A percentile compares a stretch with the other conserved stretches of the same genome.
These are phyloP conservation scores for Chaetodon trifascialis DNA, from an alignment of 2,113 vertebrate genomes.

Conservation along the genomic window DNA sequence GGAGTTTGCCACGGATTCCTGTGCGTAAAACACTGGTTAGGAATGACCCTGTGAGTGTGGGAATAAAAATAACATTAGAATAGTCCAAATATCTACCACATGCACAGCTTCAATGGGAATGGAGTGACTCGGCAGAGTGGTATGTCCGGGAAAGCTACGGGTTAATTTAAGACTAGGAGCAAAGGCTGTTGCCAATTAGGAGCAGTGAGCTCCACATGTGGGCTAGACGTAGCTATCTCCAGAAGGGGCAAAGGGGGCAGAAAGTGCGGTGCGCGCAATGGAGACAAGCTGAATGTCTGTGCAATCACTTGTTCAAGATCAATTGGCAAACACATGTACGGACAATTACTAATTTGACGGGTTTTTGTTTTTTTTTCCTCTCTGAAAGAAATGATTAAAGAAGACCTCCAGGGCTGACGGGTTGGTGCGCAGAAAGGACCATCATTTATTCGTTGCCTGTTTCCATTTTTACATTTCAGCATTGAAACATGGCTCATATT, in stretches of 20 bases:
- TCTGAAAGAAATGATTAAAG: conserved; percentile 29
- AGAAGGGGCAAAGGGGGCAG: conserved; percentile 70
- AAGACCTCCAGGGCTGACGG: conserved; percentile 20
- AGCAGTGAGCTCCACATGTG: conserved; percentile 81
- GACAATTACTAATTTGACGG: not conserved
- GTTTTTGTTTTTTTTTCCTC: no score
- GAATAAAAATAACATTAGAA: conserved; percentile 42
- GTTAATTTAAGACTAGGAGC: conserved; percentile 83
- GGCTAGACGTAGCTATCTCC: conserved; percentile 65
- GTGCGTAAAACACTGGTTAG: not conserved
- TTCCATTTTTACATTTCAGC: conserved; percentile 17
- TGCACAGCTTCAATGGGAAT: conserved; percentile 46
- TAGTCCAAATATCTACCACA: conserved; percentile 59
- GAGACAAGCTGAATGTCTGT: conserved; percentile 43
- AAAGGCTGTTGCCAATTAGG: conserved; percentile 88
- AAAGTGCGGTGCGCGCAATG: conserved; percentile 39
- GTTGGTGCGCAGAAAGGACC: not conserved
- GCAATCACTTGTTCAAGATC: conserved; percentile 5
- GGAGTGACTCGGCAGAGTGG: conserved; percentile 58
- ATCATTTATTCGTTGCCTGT: not conserved
- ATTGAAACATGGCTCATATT: conserved; percentile 55
- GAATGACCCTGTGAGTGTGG: conserved; percentile 10
- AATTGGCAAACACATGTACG: not conserved
- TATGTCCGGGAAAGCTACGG: conserved; percentile 80
- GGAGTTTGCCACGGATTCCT: not conserved